Conservation (phyloP, 2,113 vertebrate genomes). For the Myanophis thanlyinensis region DNA sequence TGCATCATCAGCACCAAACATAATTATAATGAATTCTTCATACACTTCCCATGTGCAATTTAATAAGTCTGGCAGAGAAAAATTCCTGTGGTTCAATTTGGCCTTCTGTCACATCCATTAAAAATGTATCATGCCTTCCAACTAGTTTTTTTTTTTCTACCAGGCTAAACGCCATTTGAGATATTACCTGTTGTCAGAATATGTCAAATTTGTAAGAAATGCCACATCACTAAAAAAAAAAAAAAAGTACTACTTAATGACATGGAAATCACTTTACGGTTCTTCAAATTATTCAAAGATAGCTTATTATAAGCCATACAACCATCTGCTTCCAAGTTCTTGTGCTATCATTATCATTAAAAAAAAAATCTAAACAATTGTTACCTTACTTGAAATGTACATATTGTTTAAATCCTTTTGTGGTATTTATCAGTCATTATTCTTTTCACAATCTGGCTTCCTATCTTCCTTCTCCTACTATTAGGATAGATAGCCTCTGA, state of each 20-base stretch:
- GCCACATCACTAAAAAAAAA: slow-evolving; percentile 23
- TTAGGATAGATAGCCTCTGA: background rate
- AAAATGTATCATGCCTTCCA: background rate
- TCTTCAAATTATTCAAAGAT: slow-evolving; percentile 34
- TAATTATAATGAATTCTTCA: background rate
- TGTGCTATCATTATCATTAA: background rate
- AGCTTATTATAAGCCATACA: background rate
- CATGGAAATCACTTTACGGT: slow-evolving; percentile 22
- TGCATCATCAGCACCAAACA: slow-evolving; percentile 5
- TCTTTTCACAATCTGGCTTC: background rate
- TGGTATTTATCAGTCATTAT: background rate
- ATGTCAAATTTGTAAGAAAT: slow-evolving; percentile 45
- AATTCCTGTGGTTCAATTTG: background rate
- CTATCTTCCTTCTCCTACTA: background rate
- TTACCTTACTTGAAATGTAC: background rate
- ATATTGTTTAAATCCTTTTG: background rate
- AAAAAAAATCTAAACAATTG: background rate
- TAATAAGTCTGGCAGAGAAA: background rate
- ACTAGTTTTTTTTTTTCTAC: background rate
- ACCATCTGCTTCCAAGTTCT: background rate
- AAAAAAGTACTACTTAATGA: slow-evolving; percentile 31
- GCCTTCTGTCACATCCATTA: background rate
- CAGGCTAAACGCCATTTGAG: background rate
- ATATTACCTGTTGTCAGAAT: slow-evolving; percentile 12
- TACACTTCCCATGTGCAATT: background rate